Conservation (phyloP, 2,888 invertebrate species). For the Chaitophorus viminalis region DNA sequence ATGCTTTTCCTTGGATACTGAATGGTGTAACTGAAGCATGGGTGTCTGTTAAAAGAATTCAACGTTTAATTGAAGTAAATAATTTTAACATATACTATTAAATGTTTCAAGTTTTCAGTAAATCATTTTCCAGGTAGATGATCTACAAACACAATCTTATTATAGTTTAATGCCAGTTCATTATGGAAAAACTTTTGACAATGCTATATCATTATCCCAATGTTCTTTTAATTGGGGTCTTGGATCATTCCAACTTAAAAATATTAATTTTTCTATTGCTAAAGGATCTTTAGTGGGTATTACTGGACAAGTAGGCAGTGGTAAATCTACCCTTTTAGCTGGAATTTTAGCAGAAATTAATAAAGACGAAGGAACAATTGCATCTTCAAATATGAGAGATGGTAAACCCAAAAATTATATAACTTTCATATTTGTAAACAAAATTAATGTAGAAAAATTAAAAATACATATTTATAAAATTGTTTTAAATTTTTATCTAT, state of each 20-base stretch:
- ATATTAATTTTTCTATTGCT: constrained; percentile 65
- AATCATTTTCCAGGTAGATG: constrained; percentile 64
- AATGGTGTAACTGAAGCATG: constrained; percentile 96
- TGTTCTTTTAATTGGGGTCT: constrained; percentile 74
- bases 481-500: not conserved
- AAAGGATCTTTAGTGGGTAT: constrained; percentile 76
- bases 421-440: not conserved
- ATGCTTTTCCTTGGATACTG: constrained; percentile 98
- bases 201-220: constrained; percentile 72
- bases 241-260: constrained; percentile 67
- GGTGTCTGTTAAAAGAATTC: constrained; percentile 91
- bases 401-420: constrained; percentile 68
- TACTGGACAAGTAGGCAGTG: constrained; percentile 89
- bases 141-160: constrained; percentile 67
- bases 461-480: not conserved
- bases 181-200: constrained; percentile 66
- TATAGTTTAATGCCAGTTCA: constrained; percentile 66
- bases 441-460: not conserved
- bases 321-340: constrained; percentile 87
- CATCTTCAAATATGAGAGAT: constrained; percentile 75
- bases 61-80: constrained; percentile 79
- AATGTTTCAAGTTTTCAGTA: no score
- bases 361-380: constrained; percentile 76
- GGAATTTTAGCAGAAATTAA: constrained; percentile 87
- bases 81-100: not conserved